Base-by-base conservation (phyloP, 2,113 vertebrate genomes). In the Ibidorhyncha struthersii region DNA sequence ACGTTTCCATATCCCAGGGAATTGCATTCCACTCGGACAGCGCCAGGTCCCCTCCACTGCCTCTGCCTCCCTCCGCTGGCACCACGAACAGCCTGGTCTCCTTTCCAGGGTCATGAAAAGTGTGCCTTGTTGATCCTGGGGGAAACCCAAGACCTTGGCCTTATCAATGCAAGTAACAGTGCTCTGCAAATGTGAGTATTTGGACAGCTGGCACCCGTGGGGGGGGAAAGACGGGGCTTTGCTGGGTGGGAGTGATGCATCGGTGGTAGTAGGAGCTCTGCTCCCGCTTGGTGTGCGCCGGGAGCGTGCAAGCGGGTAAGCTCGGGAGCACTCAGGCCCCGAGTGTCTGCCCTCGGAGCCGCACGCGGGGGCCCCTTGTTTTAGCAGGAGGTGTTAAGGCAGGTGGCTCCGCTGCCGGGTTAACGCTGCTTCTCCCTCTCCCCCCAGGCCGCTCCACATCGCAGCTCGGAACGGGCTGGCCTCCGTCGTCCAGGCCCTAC, bases 91-190 rank as follows among this genome's bases (percentile, higher is more conserved):
- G 8, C n/a, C 21, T 10, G 10, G 5, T 97, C 41, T 94, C 96
- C 62, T 55, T 87, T 67, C 52, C 97, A 99, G 99, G 99, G 99
- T 91, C 99, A 99, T 98, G 99, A 99, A 97, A 99, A 99, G 99
- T 99, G 99, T 98, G 99, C 99, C 94, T 98, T 99, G 97, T 98
- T 99, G 98, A 99, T 99, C 97, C 98, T 99, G 96, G 99, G 99
- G 88, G 99, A 99, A 97, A 99, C 99, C 96, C 98, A 98, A 74
- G 99, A 99, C 97, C 98, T 98, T 88, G 98, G 99, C 94, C 99
- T 99, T 98, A 99, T 99, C 98, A 99, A 99, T 97, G 99, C 99
- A 93, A 99, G 99, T 93, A 99, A 99, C 98, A 98, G 97, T 70
- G 98, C 99, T 61, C 99, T 99, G 92, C 99, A 99, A 97, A 99